Conservation (phyloP, 2,113 vertebrate genomes). For the Nicator chloris region DNA sequence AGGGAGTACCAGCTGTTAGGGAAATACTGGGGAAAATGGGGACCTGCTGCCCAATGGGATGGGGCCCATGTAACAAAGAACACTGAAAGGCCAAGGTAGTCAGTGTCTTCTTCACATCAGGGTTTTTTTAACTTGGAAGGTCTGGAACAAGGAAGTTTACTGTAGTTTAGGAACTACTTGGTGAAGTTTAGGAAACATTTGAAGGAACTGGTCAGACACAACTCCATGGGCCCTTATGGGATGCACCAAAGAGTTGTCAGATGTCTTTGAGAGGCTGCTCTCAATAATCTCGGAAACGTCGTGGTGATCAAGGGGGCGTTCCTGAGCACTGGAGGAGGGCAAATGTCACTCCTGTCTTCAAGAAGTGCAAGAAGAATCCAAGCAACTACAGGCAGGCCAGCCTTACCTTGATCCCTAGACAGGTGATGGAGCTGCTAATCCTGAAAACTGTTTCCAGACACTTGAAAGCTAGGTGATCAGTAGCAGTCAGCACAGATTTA, state of each 20-base stretch:
- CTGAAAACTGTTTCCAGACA: not conserved
- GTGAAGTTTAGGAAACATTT: not conserved
- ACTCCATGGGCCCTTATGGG: not conserved
- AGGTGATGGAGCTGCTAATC: not conserved
- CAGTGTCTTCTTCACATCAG: not conserved
- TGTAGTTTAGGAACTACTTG: not conserved
- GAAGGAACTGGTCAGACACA: not conserved
- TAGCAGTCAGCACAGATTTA: not conserved
- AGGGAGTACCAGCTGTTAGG: not conserved
- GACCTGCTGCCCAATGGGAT: not conserved
- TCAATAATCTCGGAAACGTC: not conserved
- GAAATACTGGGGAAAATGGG: not conserved
- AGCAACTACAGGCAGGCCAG: not conserved
- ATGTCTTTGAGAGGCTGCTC: accelerated
- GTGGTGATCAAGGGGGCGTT: accelerated
- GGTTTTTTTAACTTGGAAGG: not conserved
- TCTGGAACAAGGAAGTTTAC: not conserved
- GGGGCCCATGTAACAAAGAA: not conserved
- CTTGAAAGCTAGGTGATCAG: not conserved
- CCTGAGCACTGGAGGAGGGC: not conserved
- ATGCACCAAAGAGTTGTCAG: not conserved
- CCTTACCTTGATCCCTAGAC: not conserved
- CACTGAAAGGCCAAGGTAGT: not conserved
- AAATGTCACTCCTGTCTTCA: not conserved
- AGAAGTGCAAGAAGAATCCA: not conserved